These are phyloP conservation scores for Branchinecta sandiegonensis DNA, from an alignment of 2,888 invertebrate genomes.

Conservation along the genomic window DNA sequence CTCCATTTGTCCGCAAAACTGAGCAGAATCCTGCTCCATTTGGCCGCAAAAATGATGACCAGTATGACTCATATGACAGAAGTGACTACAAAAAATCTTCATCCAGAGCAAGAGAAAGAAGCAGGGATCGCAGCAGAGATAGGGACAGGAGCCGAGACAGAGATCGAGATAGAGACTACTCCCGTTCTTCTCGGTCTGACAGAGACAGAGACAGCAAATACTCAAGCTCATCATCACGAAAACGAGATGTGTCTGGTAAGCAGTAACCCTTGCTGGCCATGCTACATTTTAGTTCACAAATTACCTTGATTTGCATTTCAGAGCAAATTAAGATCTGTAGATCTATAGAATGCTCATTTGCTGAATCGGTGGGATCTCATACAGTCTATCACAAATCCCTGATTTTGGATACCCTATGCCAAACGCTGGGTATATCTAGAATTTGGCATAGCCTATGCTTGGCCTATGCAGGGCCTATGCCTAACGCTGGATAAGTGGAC, in stretches of 20 bases:
- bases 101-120: neutral
- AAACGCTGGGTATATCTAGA: no score
- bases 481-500: no score
- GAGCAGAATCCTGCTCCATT: neutral
- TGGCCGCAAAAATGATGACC: neutral
- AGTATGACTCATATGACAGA: neutral
- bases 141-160: neutral
- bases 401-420: no score
- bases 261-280: neutral
- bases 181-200: neutral
- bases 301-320: no score
- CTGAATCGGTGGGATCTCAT: no score
- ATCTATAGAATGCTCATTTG: no score
- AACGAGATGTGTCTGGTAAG: neutral
- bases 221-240: neutral
- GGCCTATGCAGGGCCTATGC: no score
- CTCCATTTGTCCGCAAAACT: neutral
- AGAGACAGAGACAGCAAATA: slow-evolving; percentile 8
- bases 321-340: no score
- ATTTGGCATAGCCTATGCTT: no score
- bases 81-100: neutral
- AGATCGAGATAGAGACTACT: neutral
- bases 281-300: neutral
- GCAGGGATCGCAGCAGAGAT: neutral
- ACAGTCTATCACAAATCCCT: no score